Conservation (phyloP, 2,113 vertebrate genomes). For the Malurus elegans region DNA sequence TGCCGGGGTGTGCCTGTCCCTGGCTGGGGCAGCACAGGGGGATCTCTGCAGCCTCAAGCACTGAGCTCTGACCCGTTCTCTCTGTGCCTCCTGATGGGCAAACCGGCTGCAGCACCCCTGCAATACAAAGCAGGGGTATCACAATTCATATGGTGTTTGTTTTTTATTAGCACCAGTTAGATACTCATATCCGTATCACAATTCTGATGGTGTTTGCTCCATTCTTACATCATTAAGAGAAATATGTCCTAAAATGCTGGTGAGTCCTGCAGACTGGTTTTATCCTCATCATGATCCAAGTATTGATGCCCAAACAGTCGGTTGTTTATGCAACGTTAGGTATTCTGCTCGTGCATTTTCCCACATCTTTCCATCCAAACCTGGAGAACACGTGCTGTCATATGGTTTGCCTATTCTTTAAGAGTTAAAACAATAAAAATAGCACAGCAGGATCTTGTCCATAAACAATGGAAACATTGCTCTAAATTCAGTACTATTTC, state of each 20-base stretch:
- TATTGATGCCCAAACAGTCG: background rate
- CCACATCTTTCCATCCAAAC: background rate
- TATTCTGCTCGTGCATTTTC: background rate
- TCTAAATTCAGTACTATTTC: slow-evolving; percentile 71
- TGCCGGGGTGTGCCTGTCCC: background rate
- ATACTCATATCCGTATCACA: background rate
- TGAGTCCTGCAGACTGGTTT: background rate
- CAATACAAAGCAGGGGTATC: background rate
- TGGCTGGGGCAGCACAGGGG: background rate
- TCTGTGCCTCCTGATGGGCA: background rate
- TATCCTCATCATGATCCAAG: slow-evolving; percentile 11
- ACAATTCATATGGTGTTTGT: background rate
- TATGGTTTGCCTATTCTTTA: background rate
- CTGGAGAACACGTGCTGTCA: background rate
- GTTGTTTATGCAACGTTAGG: slow-evolving; percentile 43
- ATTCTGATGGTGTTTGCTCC: slow-evolving; percentile 5
- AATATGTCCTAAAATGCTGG: background rate
- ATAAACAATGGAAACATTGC: slow-evolving; percentile 69
- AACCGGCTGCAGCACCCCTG: background rate
- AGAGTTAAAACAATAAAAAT: slow-evolving; percentile 56
- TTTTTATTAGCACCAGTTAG: too few species aligned
- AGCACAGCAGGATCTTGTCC: slow-evolving; percentile 40
- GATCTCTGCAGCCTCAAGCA: background rate
- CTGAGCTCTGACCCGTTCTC: rapidly evolving
- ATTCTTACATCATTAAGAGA: background rate